A percentile compares a stretch with the other conserved stretches of the same genome.
phyloP scores from a whole-genome alignment of 2,113 vertebrate species.

The Carassius carassius region DNA sequence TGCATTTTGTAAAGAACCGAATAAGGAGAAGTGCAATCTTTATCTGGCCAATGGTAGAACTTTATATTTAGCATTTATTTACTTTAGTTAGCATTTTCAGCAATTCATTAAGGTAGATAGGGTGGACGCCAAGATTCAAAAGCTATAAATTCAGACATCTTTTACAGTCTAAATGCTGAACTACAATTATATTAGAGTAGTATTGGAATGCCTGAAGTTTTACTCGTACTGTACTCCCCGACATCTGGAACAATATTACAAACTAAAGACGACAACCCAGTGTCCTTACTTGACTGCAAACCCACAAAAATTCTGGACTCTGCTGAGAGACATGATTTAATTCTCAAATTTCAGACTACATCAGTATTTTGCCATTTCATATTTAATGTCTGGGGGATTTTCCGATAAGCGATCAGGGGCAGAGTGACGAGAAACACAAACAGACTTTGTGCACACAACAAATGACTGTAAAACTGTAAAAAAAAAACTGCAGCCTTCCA shows the following conservation, averaged over 20 bases:
- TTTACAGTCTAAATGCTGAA: background rate
- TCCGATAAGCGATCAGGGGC: background rate
- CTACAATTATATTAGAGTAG: slow-evolving; percentile 7
- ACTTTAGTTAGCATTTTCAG: background rate
- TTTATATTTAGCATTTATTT: background rate
- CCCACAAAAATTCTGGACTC: background rate
- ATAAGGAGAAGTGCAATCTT: background rate
- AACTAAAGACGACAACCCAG: background rate
- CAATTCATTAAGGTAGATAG: background rate
- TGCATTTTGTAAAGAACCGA: background rate
- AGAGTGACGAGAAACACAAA: slow-evolving; percentile 18
- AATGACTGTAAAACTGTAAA: background rate
- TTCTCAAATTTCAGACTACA: background rate
- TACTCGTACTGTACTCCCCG: background rate
- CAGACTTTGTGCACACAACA: slow-evolving; percentile 8
- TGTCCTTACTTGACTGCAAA: slow-evolving; percentile 16
- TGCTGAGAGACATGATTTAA: background rate
- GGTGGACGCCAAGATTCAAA: background rate
- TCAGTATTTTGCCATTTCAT: slow-evolving; percentile 16
- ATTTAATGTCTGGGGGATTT: background rate
- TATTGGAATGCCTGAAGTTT: background rate
- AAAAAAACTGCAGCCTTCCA: slow-evolving; percentile 7
- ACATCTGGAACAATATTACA: background rate
- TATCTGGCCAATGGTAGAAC: background rate
- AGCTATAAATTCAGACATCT: background rate